These are phyloP conservation scores for Anthopleura xanthogrammica DNA, from an alignment of 92 coral and sea anemone genomes.

Conservation along the genomic window DNA sequence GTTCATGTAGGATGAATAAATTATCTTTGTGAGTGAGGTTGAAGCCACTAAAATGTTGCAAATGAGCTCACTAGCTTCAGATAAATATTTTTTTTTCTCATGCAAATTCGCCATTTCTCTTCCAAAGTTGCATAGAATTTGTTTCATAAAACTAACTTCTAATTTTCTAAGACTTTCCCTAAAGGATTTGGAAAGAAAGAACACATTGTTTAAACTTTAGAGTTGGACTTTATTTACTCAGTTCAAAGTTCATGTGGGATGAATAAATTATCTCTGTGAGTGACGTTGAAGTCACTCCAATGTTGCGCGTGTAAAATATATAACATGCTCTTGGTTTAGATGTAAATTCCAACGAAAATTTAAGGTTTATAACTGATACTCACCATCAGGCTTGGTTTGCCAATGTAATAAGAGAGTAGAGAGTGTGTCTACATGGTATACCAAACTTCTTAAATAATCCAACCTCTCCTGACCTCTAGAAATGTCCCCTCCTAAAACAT, in stretches of 20 bases:
- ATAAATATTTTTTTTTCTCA: background rate
- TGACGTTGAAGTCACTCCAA: no score
- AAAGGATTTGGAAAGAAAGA: no score
- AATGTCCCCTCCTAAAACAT: conserved; percentile 42
- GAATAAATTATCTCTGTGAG: no score
- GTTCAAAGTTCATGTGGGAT: no score
- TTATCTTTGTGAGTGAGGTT: background rate
- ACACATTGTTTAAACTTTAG: no score
- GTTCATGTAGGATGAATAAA: background rate
- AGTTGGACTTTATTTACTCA: no score
- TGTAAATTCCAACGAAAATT: no score
- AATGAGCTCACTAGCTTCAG: background rate
- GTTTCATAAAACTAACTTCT: background rate
- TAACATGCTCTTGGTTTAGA: no score
- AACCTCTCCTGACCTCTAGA: conserved; percentile 46
- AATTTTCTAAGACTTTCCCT: background rate
- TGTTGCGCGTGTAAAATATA: no score
- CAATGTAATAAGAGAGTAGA: conserved; percentile 74
- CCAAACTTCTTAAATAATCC: conserved; percentile 77
- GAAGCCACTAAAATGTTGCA: background rate
- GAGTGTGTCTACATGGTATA: conserved; percentile 76
- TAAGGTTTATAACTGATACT: background rate
- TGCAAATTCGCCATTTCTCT: background rate
- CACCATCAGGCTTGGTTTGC: conserved; percentile 77
- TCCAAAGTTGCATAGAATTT: background rate